Conservation (phyloP, 2,113 vertebrate genomes). For the Bujurquina vittata region DNA sequence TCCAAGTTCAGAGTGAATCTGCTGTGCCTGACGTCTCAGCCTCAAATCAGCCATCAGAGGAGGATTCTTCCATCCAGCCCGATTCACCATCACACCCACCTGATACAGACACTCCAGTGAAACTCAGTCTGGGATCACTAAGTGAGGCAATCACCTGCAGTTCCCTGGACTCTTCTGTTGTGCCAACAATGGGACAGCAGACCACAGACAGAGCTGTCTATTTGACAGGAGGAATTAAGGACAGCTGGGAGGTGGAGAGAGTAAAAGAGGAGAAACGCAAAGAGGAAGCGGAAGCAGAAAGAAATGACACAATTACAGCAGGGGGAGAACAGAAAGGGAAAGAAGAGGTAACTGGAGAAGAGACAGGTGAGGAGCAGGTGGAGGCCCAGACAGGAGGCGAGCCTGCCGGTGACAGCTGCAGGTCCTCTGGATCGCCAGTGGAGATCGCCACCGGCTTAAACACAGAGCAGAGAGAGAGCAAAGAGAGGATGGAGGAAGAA, state of each 20-base stretch:
- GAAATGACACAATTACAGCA: not conserved
- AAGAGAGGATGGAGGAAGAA: not conserved
- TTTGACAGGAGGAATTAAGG: conserved; percentile 48
- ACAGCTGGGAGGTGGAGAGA: conserved; percentile 54
- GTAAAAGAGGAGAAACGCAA: conserved; percentile 9
- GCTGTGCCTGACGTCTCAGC: not conserved
- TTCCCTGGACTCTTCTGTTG: not conserved
- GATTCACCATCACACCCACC: not conserved
- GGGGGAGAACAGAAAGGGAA: not conserved
- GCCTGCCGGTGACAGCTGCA: not conserved
- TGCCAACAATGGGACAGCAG: not conserved
- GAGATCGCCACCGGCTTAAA: conserved; percentile 3
- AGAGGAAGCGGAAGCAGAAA: conserved; percentile 2
- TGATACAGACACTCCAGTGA: not conserved
- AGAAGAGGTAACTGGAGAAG: not conserved
- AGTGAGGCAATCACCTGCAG: conserved; percentile 31
- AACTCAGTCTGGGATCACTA: conserved; percentile 44
- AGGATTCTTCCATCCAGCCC: not conserved
- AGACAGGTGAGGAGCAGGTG: not conserved
- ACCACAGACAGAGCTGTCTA: conserved; percentile 66
- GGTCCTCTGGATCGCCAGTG: conserved; percentile 26
- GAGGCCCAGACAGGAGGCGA: not conserved
- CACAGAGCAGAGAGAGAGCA: not conserved
- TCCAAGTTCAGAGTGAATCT: not conserved
- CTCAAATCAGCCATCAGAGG: conserved; percentile 14